These are phyloP conservation scores for Acomys russatus DNA, from an alignment of 2,797 vertebrate genomes.

Conservation along the genomic window DNA sequence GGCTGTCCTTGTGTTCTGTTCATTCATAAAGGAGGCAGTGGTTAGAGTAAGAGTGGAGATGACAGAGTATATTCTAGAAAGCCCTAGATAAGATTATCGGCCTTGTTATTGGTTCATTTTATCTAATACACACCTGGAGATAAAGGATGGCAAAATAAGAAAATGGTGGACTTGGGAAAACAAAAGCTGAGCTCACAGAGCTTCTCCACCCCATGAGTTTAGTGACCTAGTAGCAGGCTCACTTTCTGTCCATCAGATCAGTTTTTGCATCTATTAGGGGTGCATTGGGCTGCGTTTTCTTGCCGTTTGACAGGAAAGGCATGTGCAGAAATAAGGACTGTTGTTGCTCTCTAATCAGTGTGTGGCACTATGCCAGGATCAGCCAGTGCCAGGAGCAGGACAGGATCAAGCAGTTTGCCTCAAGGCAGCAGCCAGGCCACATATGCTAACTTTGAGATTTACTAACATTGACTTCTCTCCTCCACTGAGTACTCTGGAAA, in stretches of 20 bases:
- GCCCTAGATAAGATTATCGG: no score
- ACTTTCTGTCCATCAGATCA: not conserved
- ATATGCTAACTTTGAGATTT: slow-evolving; percentile 2
- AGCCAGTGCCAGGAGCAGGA: not conserved
- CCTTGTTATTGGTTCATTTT: not conserved
- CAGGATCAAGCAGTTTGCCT: fast-evolving
- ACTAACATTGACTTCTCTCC: not conserved
- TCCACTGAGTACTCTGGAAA: slow-evolving; percentile 61
- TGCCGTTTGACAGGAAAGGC: not conserved
- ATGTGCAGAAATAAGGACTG: fast-evolving
- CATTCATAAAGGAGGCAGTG: not conserved
- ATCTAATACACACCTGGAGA: not conserved
- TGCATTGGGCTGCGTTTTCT: not conserved
- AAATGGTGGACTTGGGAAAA: not conserved
- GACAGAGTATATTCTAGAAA: not conserved
- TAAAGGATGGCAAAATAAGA: not conserved
- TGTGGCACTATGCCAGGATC: no score
- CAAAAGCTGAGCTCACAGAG: no score
- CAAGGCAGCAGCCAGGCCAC: fast-evolving
- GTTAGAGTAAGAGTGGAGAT: not conserved
- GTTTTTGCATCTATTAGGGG: not conserved
- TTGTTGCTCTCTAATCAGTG: not conserved
- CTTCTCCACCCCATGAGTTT: fast-evolving
- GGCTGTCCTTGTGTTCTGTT: no score
- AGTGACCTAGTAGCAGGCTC: not conserved